phyloP scores from a whole-genome alignment of 1,140 invertebrate genomes.

The Vanessa tameamea region DNA sequence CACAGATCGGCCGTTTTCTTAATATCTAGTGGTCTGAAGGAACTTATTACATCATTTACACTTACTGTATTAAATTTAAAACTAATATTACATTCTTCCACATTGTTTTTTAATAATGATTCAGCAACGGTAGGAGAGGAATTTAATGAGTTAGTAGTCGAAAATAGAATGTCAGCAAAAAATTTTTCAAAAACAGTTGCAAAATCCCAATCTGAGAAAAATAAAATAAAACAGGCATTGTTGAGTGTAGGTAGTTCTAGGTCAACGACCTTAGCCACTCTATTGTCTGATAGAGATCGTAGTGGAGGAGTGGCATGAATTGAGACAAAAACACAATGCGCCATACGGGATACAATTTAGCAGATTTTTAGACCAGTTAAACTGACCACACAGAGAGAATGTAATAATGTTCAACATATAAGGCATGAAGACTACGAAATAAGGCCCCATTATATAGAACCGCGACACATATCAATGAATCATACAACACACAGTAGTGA shows the following conservation, averaged over 20 bases:
- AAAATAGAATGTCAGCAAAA: no score
- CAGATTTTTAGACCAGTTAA: slow-evolving; percentile 37
- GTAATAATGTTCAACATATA: slow-evolving; percentile 37
- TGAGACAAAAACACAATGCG: slow-evolving; percentile 39
- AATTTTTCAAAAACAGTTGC: no score
- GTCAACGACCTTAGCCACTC: slow-evolving; percentile 33
- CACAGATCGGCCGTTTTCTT: no score
- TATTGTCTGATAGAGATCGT: slow-evolving; percentile 39
- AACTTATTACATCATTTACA: no score
- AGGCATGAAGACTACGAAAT: slow-evolving; percentile 29
- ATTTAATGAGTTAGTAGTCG: no score
- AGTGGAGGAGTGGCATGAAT: slow-evolving; percentile 24
- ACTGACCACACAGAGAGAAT: slow-evolving; percentile 33
- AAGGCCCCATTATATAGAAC: slow-evolving; percentile 38
- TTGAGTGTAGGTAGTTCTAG: slow-evolving; percentile 35
- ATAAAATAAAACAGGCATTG: slow-evolving; percentile 37
- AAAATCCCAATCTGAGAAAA: no score
- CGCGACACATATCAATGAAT: slow-evolving; percentile 40
- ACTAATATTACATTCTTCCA: no score
- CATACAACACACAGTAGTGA: slow-evolving; percentile 35
- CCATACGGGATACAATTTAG: slow-evolving; percentile 35
- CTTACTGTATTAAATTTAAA: no score
- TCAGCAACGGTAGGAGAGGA: no score
- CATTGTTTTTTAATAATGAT: no score
- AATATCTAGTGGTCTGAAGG: no score